phyloP scores from a whole-genome alignment of 2,113 vertebrate genomes.

The Smithornis capensis region DNA sequence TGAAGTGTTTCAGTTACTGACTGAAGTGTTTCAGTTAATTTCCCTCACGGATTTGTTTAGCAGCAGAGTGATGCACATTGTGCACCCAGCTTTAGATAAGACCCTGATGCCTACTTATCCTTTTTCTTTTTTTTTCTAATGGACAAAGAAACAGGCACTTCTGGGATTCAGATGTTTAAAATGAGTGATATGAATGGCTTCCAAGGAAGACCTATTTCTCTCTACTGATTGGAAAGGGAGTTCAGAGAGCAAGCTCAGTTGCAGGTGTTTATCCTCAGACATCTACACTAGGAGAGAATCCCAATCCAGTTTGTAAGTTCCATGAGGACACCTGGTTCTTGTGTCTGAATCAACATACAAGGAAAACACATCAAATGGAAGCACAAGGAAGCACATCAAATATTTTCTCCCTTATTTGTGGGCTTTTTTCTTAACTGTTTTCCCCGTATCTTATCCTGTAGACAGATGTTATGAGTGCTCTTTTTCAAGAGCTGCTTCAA shows the following conservation, averaged over 20 bases:
- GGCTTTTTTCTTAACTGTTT: background rate
- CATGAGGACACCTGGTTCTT: background rate
- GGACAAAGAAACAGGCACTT: background rate
- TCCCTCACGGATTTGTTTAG: background rate
- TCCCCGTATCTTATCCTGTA: background rate
- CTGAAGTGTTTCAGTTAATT: too few relatives aligned
- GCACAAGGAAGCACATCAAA: background rate
- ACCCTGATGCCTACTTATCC: background rate
- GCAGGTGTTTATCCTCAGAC: background rate
- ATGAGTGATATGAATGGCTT: background rate
- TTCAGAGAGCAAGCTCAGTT: background rate
- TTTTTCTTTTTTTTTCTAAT: background rate
- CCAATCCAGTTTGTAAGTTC: background rate
- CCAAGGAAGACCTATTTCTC: background rate
- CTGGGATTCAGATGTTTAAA: background rate
- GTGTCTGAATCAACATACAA: background rate
- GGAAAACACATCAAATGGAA: too few relatives aligned
- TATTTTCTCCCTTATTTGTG: background rate
- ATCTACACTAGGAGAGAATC: background rate
- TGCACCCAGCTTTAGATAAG: background rate
- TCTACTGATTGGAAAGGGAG: background rate
- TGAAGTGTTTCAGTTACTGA: background rate
- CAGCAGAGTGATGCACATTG: accelerated
- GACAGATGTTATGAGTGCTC: background rate
- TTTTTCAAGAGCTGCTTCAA: background rate